Conservation (phyloP, 1,140 invertebrate species). For the Diorhabda carinulata region DNA sequence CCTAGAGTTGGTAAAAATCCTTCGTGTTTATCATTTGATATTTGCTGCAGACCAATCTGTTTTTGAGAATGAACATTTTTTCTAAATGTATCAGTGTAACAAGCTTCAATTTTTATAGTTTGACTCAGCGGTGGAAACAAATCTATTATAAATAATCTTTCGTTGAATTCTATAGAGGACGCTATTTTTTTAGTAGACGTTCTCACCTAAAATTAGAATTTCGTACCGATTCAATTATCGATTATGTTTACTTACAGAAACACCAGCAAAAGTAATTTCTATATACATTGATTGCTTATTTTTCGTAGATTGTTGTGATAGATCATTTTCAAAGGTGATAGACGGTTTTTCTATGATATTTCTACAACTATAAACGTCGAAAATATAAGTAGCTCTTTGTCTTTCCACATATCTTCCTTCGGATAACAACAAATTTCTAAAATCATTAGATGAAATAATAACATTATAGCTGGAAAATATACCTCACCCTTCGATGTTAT, state of each 20-base stretch:
- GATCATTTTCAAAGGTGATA: conserved; percentile 56
- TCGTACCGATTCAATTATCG: neutral
- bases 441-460: conserved; percentile 9
- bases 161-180: conserved; percentile 48
- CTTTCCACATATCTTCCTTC: conserved; percentile 57
- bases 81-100: conserved; percentile 23
- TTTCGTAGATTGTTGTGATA: conserved; percentile 47
- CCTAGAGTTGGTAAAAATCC: conserved; percentile 70
- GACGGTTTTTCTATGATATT: conserved; percentile 59
- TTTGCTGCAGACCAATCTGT: conserved; percentile 47
- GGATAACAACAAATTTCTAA: conserved; percentile 68
- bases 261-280: conserved; percentile 48
- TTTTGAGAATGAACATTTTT: conserved; percentile 23
- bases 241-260: conserved; percentile 40
- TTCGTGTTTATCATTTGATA: conserved; percentile 42
- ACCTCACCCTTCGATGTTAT: conserved; percentile 71
- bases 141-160: conserved; percentile 50
- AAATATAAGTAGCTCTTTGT: conserved; percentile 60
- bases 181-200: conserved; percentile 46
- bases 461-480: neutral
- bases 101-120: conserved; percentile 48
- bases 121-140: conserved; percentile 52
- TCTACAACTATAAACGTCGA: conserved; percentile 63
- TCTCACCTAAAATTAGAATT: conserved; percentile 41
- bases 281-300: conserved; percentile 29